These are phyloP conservation scores for Leptonema lineaticorne DNA, from an alignment of 1,140 invertebrate genomes.

Conservation along the genomic window DNA sequence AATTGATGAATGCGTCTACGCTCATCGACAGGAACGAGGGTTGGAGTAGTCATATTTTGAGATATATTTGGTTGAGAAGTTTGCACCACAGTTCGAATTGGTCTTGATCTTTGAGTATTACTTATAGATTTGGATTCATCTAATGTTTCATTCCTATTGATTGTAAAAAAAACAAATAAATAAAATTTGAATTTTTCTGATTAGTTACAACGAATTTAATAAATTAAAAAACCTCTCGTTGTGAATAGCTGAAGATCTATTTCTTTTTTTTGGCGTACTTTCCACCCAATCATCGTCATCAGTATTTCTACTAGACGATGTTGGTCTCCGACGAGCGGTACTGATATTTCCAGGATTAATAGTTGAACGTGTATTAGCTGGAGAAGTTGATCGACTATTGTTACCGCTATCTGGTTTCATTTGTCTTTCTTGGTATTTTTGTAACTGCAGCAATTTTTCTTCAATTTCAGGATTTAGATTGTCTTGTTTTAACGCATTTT, in stretches of 20 bases:
- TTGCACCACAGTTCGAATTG: constrained; percentile 38
- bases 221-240: constrained; percentile 19
- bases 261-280: constrained; percentile 55
- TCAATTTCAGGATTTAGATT: constrained; percentile 91
- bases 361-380: constrained; percentile 39
- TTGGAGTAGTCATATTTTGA: constrained; percentile 9
- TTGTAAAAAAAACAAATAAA: constrained; percentile 7
- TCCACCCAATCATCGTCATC: constrained; percentile 61
- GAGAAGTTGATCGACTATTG: constrained; percentile 45
- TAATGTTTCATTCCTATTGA: constrained; percentile 22
- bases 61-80: not conserved
- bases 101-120: constrained; percentile 39
- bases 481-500: constrained; percentile 80
- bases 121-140: constrained; percentile 45
- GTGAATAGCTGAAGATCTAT: constrained; percentile 42
- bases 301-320: constrained; percentile 46
- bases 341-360: constrained; percentile 33
- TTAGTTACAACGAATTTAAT: not conserved
- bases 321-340: constrained; percentile 44
- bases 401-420: constrained; percentile 61
- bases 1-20: constrained; percentile 49
- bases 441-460: constrained; percentile 85
- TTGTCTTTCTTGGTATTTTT: constrained; percentile 81
- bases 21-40: constrained; percentile 44
- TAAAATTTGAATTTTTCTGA: not conserved